Evolutionary conservation across 2,888 invertebrate genomes (phyloP), one percentile per base, ranked within the genome.

Genomic region (Xestoiulus laeticollis): DNA sequence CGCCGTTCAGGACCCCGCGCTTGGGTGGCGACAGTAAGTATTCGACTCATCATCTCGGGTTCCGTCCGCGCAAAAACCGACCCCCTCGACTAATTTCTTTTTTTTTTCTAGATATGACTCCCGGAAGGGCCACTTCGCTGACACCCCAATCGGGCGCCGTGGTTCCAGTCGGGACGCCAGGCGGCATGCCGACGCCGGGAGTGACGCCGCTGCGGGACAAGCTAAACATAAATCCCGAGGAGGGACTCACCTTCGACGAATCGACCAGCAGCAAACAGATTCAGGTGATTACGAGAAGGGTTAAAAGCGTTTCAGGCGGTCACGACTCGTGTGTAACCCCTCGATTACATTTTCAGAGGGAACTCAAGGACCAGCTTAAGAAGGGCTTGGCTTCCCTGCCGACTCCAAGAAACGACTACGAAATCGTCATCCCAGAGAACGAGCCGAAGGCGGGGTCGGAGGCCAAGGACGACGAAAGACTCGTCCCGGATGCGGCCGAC

Each of bases 371-470:
- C 87, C 94, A 96, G 87, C 93, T 98, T 32, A 95, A 95, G 83
- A 94, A 94, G 89, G 96, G 96, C 0, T 93, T 99, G 38, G 95
- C 95, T 33, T 93, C 95, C 0, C 93, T 99, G 88, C 99, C 99
- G 1, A 92, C 94, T 0, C 99, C 99, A 0, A 96, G 96, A 90
- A 99, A 99, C 92, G 99, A 99, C 93, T 99, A 98, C 92, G 99
- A 99, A 93, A 98, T 99, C 91, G 98, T 99, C 82, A 96, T 99
- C 19, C 98, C 99, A 0, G 98, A 98, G 89, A 92, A 91, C 59
- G 91, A 90, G 32, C 88, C 88, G 16, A 22, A 22, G n/a, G 30
- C n/a, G 82, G 90, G 48, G 26, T 94, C 95, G 87, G 96, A 96
- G 87, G 93, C 93, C 86, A 93, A 93, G 22, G 92, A 92, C 1